Conservation (phyloP, 2,113 vertebrate genomes). For the Speoplatyrhinus poulsoni region DNA sequence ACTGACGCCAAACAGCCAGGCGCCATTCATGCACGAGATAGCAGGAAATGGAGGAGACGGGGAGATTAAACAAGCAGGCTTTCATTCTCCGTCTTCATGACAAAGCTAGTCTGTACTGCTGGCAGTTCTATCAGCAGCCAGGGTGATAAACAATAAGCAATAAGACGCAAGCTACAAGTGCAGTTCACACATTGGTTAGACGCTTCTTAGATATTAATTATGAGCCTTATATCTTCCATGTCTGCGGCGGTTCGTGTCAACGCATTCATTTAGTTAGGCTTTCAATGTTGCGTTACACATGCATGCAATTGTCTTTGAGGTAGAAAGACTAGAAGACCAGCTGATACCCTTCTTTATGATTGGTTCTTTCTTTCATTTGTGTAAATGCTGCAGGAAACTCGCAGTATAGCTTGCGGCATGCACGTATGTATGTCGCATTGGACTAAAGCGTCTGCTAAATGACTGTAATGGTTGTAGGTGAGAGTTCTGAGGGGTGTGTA, state of each 20-base stretch:
- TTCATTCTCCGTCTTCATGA: constrained; percentile 32
- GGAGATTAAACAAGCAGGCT: constrained; percentile 48
- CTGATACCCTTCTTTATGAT: no score
- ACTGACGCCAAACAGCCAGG: constrained; percentile 52
- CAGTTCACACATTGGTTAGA: constrained; percentile 21
- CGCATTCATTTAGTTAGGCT: background rate
- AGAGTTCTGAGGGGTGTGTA: no score
- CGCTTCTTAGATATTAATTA: constrained; percentile 32
- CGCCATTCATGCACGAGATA: constrained; percentile 47
- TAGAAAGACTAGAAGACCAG: no score
- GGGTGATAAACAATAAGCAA: constrained; percentile 40
- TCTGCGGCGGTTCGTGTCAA: background rate
- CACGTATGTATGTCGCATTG: no score
- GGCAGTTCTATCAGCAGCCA: constrained; percentile 34
- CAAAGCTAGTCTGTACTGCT: constrained; percentile 25
- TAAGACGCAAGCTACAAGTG: constrained; percentile 44
- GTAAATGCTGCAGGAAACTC: no score
- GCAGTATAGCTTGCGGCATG: no score
- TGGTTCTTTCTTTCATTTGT: no score
- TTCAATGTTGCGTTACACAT: background rate
- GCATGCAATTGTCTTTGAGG: background rate
- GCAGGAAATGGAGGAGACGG: constrained; percentile 44
- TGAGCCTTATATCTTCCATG: constrained; percentile 6
- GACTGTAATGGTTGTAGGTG: no score
- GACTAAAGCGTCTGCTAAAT: no score